These are phyloP conservation scores for Peucedramus taeniatus DNA, from an alignment of 2,113 vertebrate species.

Conservation along the genomic window DNA sequence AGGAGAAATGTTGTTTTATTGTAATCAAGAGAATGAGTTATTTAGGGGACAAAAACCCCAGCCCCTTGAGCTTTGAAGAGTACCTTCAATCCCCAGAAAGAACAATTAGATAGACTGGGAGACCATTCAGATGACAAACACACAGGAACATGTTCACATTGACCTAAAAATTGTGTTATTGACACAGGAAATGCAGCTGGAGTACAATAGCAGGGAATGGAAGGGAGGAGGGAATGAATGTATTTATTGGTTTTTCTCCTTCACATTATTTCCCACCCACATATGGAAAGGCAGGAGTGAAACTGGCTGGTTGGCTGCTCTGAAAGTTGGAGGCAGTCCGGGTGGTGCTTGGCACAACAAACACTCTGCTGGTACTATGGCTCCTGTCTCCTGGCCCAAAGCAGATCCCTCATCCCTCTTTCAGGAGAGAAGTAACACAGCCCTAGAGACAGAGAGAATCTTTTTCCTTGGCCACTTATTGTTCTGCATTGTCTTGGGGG, in stretches of 20 bases:
- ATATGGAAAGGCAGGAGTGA: not conserved
- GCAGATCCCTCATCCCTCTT: not conserved
- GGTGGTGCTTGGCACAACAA: not conserved
- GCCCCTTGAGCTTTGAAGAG: not conserved
- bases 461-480: not conserved
- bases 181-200: not conserved
- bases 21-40: not conserved
- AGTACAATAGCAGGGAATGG: not conserved
- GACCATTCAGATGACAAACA: not conserved
- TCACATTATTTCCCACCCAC: not conserved
- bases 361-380: not conserved
- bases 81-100: not conserved
- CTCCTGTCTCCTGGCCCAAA: not conserved
- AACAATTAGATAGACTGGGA: not conserved
- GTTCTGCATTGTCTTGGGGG: not conserved
- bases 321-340: rapidly evolving
- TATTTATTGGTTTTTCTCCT: not conserved
- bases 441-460: not conserved
- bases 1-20: not conserved
- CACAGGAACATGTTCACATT: not conserved
- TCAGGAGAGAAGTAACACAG: not conserved
- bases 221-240: not conserved
- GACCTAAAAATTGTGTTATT: not conserved
- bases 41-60: not conserved
- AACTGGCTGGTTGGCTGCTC: not conserved